Evolutionary conservation across 2,888 invertebrate genomes (phyloP).

Genomic region (Spisula solida): DNA sequence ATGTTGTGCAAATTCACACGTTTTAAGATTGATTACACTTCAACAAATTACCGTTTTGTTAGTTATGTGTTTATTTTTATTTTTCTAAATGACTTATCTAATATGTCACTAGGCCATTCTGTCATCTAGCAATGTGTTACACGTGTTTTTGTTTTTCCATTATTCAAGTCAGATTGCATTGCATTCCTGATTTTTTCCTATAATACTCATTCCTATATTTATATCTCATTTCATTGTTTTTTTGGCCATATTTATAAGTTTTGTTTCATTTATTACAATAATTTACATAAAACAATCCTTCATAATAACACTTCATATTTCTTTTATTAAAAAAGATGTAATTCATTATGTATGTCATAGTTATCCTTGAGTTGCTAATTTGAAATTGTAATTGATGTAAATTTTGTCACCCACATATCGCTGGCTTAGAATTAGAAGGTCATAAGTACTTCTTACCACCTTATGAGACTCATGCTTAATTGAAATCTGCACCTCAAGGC

Average conservation of each 20-base stretch:
- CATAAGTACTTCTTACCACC: too few relatives aligned
- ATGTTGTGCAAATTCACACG: not conserved
- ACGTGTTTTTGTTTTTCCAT: not conserved
- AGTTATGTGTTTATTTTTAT: not conserved
- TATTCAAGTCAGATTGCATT: not conserved
- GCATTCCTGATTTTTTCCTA: not conserved
- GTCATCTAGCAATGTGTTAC: not conserved
- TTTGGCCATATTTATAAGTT: too few relatives aligned
- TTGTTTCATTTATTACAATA: not conserved
- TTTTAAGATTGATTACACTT: not conserved
- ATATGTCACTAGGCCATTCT: constrained; percentile 19
- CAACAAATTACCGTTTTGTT: not conserved
- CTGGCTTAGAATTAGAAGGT: too few relatives aligned
- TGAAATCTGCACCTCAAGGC: too few relatives aligned
- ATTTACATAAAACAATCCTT: not conserved
- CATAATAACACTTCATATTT: not conserved
- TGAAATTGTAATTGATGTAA: too few relatives aligned
- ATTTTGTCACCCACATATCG: too few relatives aligned
- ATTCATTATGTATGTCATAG: too few relatives aligned
- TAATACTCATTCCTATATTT: not conserved
- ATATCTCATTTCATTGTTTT: too few relatives aligned
- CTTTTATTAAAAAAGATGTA: too few relatives aligned
- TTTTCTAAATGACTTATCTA: not conserved
- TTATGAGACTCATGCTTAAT: too few relatives aligned
- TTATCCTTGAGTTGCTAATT: too few relatives aligned